Conservation (phyloP, 2,888 invertebrate genomes). For the Mechanitis messenoides region DNA sequence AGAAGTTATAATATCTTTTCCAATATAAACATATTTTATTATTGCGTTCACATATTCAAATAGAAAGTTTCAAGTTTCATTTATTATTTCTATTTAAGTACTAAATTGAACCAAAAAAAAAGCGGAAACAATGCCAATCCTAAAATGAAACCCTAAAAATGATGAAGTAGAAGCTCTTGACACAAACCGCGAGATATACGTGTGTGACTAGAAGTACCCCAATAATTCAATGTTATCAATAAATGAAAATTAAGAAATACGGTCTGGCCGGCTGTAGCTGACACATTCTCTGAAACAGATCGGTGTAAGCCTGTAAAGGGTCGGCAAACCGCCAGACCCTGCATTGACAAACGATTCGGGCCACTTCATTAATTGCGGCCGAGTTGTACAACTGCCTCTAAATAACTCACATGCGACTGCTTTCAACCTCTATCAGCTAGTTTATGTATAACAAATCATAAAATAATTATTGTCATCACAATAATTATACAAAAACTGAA, state of each 20-base stretch:
- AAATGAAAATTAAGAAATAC: slow-evolving; percentile 32
- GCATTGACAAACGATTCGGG: slow-evolving; percentile 69
- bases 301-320: slow-evolving; percentile 41
- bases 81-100: neutral
- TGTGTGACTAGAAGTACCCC: slow-evolving; percentile 24
- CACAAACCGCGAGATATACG: neutral
- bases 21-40: too few relatives aligned
- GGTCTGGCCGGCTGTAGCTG: slow-evolving; percentile 35
- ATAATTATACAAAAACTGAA: neutral
- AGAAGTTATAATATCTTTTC: too few relatives aligned
- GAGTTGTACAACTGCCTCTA: slow-evolving; percentile 64
- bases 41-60: too few relatives aligned
- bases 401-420: slow-evolving; percentile 68
- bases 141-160: neutral
- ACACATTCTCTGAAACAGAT: slow-evolving; percentile 56
- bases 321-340: slow-evolving; percentile 49
- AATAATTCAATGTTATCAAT: slow-evolving; percentile 27
- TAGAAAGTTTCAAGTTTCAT: neutral
- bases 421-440: slow-evolving; percentile 35
- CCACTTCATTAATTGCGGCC: slow-evolving; percentile 72
- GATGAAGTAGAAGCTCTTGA: neutral
- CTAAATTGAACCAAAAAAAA: neutral
- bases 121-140: neutral
- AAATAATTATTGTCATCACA: neutral
- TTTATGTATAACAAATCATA: neutral